Evolutionary conservation across 2,888 invertebrate species (phyloP), one percentile per base, ranked within the genome.

Genomic region (Caenorhabditis sp.): DNA sequence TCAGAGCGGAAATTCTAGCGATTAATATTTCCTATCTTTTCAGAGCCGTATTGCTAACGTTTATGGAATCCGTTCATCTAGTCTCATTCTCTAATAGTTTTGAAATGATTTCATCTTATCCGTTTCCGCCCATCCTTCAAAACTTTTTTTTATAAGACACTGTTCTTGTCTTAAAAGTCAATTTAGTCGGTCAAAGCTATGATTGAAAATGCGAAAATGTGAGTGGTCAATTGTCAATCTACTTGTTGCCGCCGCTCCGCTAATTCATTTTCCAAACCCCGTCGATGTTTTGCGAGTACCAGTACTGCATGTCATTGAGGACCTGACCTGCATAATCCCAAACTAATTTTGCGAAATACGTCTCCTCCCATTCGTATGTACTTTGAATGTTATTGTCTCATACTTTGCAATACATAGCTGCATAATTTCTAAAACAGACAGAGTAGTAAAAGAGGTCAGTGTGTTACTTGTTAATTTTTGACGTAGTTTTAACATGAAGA

Each of bases 241-340:
- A 62, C 53, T 61, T 44, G 32, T 55, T 62, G 62, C 56, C 15
- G 40, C 50, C 9, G n/a, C n/a, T 50, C 70, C 70, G 70, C 72
- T 72, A 64, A 72, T 72, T 72, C 56, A 35, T 26, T 18, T 56
- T 55, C 32, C 71, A 47, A 47, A 47, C 32, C 47, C 55, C n/a
- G n/a, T 55, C 44, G 47, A 55, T 64, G 55, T 56, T 61, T 71
- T 6, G 51, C 51, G 51, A 47, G 40, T 47, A 47, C 62, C 62
- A 55, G 62, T 71, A 71, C 71, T 26, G 51, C 62, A 28, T 72
- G 64, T 72, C 72, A 72, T 72, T 64, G 72, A 72, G 72, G 72
- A 64, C 64, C 72, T 76, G 76, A 76, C 76, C 76, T 76, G 76
- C 76, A 76, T 76, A 76, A 76, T 76, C 76, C 76, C 51, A 74